These are phyloP conservation scores for Prionchulus punctatus DNA, from an alignment of 2,888 invertebrate species.

Conservation along the genomic window DNA sequence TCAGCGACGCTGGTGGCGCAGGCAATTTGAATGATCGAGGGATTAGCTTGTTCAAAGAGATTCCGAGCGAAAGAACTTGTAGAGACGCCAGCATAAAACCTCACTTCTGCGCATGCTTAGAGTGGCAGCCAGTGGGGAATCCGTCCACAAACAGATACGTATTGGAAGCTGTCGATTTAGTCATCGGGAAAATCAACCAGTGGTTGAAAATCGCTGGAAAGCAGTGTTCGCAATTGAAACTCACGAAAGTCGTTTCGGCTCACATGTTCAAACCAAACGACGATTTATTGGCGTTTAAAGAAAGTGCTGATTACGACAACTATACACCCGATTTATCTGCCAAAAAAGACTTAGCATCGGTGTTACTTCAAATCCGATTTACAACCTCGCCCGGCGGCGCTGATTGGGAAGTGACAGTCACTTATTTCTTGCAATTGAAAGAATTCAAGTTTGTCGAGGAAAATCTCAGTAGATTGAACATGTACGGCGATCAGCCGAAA, in stretches of 20 bases:
- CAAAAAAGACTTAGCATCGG: constrained; percentile 14
- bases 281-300: constrained; percentile 16
- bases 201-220: constrained; percentile 13
- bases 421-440: constrained; percentile 11
- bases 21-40: neutral
- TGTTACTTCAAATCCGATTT: constrained; percentile 22
- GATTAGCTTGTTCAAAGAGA: constrained; percentile 11
- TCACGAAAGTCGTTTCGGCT: constrained; percentile 21
- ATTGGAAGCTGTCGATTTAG: constrained; percentile 14
- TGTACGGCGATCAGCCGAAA: too few relatives aligned
- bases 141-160: constrained; percentile 11
- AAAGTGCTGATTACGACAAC: constrained; percentile 19
- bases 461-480: too few relatives aligned
- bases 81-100: constrained; percentile 11
- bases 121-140: constrained; percentile 12
- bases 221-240: neutral
- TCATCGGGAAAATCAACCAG: constrained; percentile 19
- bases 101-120: constrained; percentile 12
- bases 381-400: constrained; percentile 23
- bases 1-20: neutral
- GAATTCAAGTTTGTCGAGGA: too few relatives aligned
- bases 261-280: constrained; percentile 18
- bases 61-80: constrained; percentile 10
- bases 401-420: constrained; percentile 26
- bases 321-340: constrained; percentile 10